Evolutionary conservation across 2,797 vertebrate species (phyloP), one percentile per base, ranked within the genome.

Genomic region (Pantherophis vulpinus): DNA sequence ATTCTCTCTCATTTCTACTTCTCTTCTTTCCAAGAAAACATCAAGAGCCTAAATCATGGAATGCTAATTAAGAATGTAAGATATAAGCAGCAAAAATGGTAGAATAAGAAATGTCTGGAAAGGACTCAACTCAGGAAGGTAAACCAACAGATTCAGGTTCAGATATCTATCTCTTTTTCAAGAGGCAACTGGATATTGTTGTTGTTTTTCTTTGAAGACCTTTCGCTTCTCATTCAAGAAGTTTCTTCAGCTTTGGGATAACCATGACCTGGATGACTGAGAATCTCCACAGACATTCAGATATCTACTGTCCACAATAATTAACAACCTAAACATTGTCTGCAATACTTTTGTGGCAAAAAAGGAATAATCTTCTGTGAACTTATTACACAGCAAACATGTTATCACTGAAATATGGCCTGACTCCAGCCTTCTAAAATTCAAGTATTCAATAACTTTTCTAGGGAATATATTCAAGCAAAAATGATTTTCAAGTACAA

Each of bases 11-110:
- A 90, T 47, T 94, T 83, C 87, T 92, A 83, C 25, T 56, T 93
- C 90, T 87, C 88, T 0, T 94, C 90, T 94, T 47, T 42, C 66
- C 79, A 27, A 37, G 2, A 91, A 93, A 96, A 91, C 16, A 96
- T 3, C 3, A 27, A 87, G 61, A 94, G 8, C 20, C 10, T 47
- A n/a, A 42, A 74, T 0, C 2, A 23, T 92, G 86, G 47, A 47
- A 37, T 92, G 91, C 42, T 89, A 83, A 63, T 3, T 91, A 1
- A 91, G 89, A 91, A 74, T 0, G 3, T 29, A 83, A 92, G 60
- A 92, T 90, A 5, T 1, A 32, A 14, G 79, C 60, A 74, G 58
- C 61, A 18, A 86, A 47, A 87, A 90, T 92, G 12, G 7, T 37
- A 55, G 79, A 94, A 92, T 11, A 47, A 94, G 60, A 74, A 0